Conservation (phyloP, 2,797 vertebrate species). For the Cirrhinus molitorella region DNA sequence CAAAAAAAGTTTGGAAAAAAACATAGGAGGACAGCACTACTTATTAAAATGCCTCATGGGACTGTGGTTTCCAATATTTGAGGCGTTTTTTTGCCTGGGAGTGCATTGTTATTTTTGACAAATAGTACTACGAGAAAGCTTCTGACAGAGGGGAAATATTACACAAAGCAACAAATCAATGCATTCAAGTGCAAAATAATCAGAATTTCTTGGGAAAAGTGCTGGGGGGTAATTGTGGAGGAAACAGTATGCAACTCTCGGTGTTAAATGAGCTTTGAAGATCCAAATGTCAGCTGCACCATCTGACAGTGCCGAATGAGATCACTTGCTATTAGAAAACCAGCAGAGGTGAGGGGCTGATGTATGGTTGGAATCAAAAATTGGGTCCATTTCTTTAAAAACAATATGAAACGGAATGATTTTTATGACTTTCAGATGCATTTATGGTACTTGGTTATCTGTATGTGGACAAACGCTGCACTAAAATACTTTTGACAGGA, state of each 20-base stretch:
- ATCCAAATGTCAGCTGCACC: constrained; percentile 49
- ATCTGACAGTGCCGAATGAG: constrained; percentile 42
- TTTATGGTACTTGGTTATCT: not conserved
- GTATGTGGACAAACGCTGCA: not conserved
- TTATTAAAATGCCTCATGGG: constrained; percentile 1
- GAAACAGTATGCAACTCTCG: constrained; percentile 50
- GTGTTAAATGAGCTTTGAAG: constrained; percentile 62
- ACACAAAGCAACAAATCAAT: constrained; percentile 49
- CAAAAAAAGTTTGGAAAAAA: not conserved
- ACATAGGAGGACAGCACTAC: constrained; percentile 1
- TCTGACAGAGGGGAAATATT: constrained; percentile 20
- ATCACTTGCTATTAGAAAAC: constrained; percentile 43
- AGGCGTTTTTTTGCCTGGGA: not conserved
- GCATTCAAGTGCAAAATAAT: constrained; percentile 53
- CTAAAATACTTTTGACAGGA: not conserved
- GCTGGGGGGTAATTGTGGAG: constrained; percentile 30
- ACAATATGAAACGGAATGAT: constrained; percentile 9
- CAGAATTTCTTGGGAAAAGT: constrained; percentile 47
- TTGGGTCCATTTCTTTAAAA: not conserved
- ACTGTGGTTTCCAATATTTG: constrained; percentile 8
- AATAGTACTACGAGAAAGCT: constrained; percentile 18
- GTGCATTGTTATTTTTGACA: constrained; percentile 49
- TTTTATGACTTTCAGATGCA: not conserved
- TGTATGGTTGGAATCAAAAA: not conserved
- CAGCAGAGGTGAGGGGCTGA: constrained; percentile 28